Conservation (phyloP, 2,888 invertebrate genomes). For the Brachyopa scutellaris region DNA sequence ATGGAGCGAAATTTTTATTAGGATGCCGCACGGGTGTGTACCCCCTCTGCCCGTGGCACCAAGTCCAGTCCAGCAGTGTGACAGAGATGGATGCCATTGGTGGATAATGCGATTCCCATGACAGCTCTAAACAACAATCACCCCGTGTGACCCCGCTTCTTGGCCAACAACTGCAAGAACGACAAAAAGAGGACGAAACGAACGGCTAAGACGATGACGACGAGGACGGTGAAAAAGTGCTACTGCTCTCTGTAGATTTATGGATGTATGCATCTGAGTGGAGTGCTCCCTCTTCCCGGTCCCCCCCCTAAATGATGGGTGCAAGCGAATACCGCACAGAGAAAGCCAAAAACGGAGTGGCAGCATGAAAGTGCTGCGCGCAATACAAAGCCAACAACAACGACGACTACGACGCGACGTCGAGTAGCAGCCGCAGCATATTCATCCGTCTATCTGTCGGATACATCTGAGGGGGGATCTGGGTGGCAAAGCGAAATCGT, state of each 20-base stretch:
- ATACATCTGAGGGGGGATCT: constrained; percentile 54
- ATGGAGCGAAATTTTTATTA: constrained; percentile 62
- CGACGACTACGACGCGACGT: constrained; percentile 9
- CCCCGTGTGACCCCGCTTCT: constrained; percentile 51
- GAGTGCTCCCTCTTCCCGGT: constrained; percentile 7
- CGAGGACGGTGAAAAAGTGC: constrained; percentile 63
- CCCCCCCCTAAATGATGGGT: constrained; percentile 20
- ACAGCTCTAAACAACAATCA: constrained; percentile 71
- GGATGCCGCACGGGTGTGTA: constrained; percentile 20
- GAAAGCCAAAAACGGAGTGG: constrained; percentile 67
- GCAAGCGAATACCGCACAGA: constrained; percentile 51
- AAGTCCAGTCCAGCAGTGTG: constrained; percentile 38
- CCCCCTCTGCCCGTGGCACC: not conserved
- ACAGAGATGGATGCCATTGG: constrained; percentile 73
- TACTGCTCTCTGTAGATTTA: constrained; percentile 69
- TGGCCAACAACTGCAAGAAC: constrained; percentile 5
- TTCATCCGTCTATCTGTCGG: constrained; percentile 70
- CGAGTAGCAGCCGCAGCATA: constrained; percentile 61
- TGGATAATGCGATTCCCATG: constrained; percentile 73
- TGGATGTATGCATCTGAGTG: constrained; percentile 64
- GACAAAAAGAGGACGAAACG: constrained; percentile 47
- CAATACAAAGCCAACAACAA: constrained; percentile 26
- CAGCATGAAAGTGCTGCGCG: constrained; percentile 61
- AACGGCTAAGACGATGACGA: constrained; percentile 26
- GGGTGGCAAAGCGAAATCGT: constrained; percentile 70